phyloP scores from a whole-genome alignment of 2,113 vertebrate genomes.

The Nyctereutes procyonoides region DNA sequence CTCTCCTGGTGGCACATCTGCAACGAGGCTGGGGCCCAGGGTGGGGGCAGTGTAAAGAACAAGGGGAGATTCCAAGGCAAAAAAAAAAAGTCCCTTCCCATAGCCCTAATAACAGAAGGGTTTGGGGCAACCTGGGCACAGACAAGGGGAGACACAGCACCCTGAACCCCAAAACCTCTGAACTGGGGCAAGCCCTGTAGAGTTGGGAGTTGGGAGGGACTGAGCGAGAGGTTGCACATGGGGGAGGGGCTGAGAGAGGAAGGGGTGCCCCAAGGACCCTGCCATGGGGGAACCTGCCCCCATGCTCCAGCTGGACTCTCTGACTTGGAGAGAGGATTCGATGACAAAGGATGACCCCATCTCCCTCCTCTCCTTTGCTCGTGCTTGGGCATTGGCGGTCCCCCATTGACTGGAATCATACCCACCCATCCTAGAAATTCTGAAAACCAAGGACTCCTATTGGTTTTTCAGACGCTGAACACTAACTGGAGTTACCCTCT shows the following conservation, averaged over 20 bases:
- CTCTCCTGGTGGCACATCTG: slow-evolving; percentile 56
- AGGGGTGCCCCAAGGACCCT: slow-evolving; percentile 43
- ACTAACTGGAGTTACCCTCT: background rate
- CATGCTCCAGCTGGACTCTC: background rate
- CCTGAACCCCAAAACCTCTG: slow-evolving; percentile 63
- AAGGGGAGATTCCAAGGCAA: background rate
- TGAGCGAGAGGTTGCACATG: background rate
- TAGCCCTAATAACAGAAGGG: slow-evolving; percentile 57
- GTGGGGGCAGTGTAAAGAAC: background rate
- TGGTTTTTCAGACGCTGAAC: slow-evolving; percentile 37
- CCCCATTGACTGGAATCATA: slow-evolving; percentile 80
- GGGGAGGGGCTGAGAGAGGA: background rate
- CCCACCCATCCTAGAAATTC: slow-evolving; percentile 71
- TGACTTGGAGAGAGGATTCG: background rate
- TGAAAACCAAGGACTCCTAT: slow-evolving; percentile 46
- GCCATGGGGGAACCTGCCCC: slow-evolving; percentile 66
- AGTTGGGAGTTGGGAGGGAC: slow-evolving; percentile 9
- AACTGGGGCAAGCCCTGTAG: slow-evolving; percentile 63
- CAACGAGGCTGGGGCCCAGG: slow-evolving; percentile 43
- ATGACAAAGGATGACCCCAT: background rate
- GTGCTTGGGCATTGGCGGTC: slow-evolving; percentile 57
- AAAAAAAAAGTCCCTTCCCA: background rate
- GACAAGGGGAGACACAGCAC: slow-evolving; percentile 64
- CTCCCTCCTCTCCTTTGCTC: background rate
- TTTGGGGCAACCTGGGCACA: slow-evolving; percentile 45